These are phyloP conservation scores for Guaruba guarouba DNA, from an alignment of 2,113 vertebrate genomes.

Conservation along the genomic window DNA sequence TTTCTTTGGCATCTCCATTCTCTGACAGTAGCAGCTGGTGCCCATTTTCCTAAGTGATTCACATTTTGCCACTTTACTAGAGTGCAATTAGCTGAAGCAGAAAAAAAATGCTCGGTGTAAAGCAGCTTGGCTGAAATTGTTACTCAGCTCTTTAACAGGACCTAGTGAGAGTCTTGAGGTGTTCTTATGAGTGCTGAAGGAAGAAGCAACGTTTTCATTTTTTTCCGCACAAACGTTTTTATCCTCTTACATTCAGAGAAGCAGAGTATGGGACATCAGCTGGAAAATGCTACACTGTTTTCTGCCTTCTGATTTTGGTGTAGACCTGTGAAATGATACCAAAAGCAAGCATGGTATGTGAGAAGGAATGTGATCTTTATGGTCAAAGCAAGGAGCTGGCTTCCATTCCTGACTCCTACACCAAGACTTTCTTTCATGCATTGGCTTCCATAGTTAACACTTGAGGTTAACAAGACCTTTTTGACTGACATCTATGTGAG, in stretches of 20 bases:
- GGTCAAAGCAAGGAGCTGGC: neutral
- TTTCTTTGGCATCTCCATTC: slow-evolving; percentile 66
- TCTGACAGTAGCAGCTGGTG: slow-evolving; percentile 80
- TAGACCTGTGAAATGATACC: neutral
- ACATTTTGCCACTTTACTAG: slow-evolving; percentile 75
- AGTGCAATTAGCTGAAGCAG: slow-evolving; percentile 79
- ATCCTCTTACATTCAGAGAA: neutral
- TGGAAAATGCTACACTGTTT: neutral
- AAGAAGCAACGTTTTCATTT: neutral
- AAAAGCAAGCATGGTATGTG: neutral
- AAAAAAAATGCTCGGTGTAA: slow-evolving; percentile 48
- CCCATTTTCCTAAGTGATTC: slow-evolving; percentile 81
- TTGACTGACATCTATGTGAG: neutral
- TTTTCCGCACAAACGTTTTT: neutral
- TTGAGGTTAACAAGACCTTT: neutral
- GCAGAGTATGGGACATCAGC: neutral
- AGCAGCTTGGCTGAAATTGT: slow-evolving; percentile 47
- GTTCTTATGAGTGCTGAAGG: neutral
- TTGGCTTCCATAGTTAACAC: neutral
- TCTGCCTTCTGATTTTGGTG: neutral
- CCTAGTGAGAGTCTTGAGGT: neutral
- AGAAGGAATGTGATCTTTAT: neutral
- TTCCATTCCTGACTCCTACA: neutral
- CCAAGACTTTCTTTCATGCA: neutral
- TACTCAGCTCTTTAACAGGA: slow-evolving; percentile 49